Conservation (phyloP, 2,888 invertebrate species). For the Nineta flava region DNA sequence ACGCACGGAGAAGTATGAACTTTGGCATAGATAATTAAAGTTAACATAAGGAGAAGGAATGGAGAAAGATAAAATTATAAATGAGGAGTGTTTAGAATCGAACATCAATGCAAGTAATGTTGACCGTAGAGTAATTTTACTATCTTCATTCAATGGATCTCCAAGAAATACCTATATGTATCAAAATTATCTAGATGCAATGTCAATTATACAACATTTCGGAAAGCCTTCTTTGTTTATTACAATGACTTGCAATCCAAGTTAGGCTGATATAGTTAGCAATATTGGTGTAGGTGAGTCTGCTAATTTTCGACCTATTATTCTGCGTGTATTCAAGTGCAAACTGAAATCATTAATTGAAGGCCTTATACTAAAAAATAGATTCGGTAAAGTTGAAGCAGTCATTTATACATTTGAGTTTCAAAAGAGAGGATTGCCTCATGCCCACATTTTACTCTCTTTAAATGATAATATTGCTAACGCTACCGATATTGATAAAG, state of each 20-base stretch:
- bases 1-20: no score
- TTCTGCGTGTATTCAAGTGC: conserved; percentile 10
- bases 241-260: conserved; percentile 21
- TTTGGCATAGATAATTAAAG: no score
- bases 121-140: conserved; percentile 16
- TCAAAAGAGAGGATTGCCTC: conserved; percentile 11
- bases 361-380: conserved; percentile 5
- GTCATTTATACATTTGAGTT: conserved; percentile 13
- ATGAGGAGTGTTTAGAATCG: no score
- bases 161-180: conserved; percentile 21
- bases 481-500: conserved; percentile 8
- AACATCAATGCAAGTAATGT: not conserved
- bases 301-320: not conserved
- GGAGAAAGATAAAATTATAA: no score
- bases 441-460: conserved; percentile 7
- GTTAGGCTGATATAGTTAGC: not conserved
- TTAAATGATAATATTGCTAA: conserved; percentile 7
- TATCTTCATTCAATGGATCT: conserved; percentile 17
- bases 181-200: conserved; percentile 19
- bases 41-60: no score
- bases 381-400: conserved; percentile 8
- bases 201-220: conserved; percentile 20
- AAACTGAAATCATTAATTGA: conserved; percentile 10
- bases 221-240: conserved; percentile 14
- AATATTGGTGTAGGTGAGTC: not conserved